Percentiles rank a stretch among this genome's conserved stretches.
Conservation (phyloP, 2,888 invertebrate species). For the Eumerus sabulonum region DNA sequence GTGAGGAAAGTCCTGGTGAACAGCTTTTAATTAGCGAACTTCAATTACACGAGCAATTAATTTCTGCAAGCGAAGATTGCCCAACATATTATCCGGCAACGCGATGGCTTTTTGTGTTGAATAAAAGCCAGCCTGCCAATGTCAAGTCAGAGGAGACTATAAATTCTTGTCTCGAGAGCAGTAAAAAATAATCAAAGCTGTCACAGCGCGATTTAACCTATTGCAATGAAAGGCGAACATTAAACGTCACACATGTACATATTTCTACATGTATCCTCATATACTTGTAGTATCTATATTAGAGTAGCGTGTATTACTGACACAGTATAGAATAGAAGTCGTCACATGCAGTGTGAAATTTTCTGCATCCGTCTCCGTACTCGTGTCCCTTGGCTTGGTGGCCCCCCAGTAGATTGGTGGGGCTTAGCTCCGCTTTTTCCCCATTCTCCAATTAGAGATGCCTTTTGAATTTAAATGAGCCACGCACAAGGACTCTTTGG, state of each 20-base stretch:
- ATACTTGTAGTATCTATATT: neutral
- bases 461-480: constrained; percentile 69
- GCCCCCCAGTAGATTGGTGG: too few species aligned
- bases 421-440: constrained; percentile 12
- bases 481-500: constrained; percentile 62
- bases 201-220: constrained; percentile 35
- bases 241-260: constrained; percentile 19
- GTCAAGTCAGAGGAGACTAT: constrained; percentile 56
- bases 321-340: constrained; percentile 25
- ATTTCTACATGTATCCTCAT: too few species aligned
- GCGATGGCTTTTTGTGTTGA: constrained; percentile 31
- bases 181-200: constrained; percentile 62
- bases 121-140: constrained; percentile 33
- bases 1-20: constrained; percentile 38
- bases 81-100: constrained; percentile 51
- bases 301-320: constrained; percentile 30
- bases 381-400: too few species aligned
- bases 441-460: constrained; percentile 60
- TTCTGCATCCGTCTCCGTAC: constrained; percentile 25
- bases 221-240: constrained; percentile 45
- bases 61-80: constrained; percentile 58
- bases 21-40: constrained; percentile 66
- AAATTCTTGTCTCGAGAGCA: constrained; percentile 49
- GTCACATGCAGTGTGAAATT: constrained; percentile 48
- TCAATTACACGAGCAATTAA: constrained; percentile 65